Evolutionary conservation across 1,140 invertebrate species (phyloP), one percentile per base, ranked within the genome.

Genomic region (Brachystomella parvula): DNA sequence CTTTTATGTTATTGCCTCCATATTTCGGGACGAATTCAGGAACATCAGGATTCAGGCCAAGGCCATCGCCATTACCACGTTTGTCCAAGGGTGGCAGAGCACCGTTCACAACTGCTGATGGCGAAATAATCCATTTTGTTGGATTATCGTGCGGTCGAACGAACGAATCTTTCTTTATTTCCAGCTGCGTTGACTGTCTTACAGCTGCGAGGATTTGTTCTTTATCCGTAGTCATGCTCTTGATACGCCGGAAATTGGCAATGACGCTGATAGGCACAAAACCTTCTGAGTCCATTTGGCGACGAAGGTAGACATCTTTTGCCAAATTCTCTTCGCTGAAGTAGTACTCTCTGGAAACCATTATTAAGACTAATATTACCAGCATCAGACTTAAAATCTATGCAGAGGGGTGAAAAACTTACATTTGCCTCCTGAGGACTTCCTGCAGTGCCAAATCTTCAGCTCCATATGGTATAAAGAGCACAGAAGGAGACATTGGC

Each of bases 271-370:
- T 85, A 9, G 94, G 92, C 61, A 99, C 84, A 76, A 87, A 98
- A 61, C 96, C 96, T 75, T 96, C 86, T 19, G 84, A 75, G 75
- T 94, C 89, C 96, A 99, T 99, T 84, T 96, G 96, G 67, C 93
- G 85, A 62, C 96, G 84, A 71, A 99, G 82, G 80, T 96, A 99
- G 79, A 97, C 94, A 78, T 99, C 96, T 74, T 90, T 87, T 72
- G 89, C 85, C 60, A 99, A 82, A 82, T 99, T 99, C 74, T 98
- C 94, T 74, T 90, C 88, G 76, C 93, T 96, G 81, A 99, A 98
- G 83, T 99, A 99, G 81, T 99, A 99, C 81, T 99, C 96, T 35
- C 61, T 71, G 32, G 12, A 67, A 65, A 31, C 47, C 21, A 65
- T 33, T 31, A 17, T n/a, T 9, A 60, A 33, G 17, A 3, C 49